Evolutionary conservation across 1,140 invertebrate genomes (phyloP).

Genomic region (Araneus ventricosus): DNA sequence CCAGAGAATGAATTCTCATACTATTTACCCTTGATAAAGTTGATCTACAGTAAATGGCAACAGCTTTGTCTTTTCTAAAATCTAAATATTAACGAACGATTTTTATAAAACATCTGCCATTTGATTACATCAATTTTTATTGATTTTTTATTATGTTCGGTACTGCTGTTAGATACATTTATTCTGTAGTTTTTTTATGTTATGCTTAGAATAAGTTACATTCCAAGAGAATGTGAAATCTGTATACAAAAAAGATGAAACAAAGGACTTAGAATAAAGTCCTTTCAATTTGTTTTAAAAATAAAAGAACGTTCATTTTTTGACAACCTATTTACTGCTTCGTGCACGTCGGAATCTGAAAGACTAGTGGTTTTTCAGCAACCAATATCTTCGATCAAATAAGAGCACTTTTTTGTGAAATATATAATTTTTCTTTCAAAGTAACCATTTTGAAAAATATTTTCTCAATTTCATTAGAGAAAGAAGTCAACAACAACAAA

Average conservation of each 20-base stretch:
- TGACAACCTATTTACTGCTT: slow-evolving; percentile 20
- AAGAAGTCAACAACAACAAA: slow-evolving; percentile 49
- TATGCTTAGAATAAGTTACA: background rate
- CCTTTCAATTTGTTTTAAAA: slow-evolving; percentile 3
- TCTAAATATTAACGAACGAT: slow-evolving; percentile 47
- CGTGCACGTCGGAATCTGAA: slow-evolving; percentile 41
- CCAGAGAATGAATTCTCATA: slow-evolving; percentile 45
- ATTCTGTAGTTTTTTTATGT: background rate
- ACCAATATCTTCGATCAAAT: slow-evolving; percentile 68
- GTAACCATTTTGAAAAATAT: slow-evolving; percentile 40
- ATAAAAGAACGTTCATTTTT: slow-evolving; percentile 50
- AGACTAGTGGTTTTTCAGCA: slow-evolving; percentile 62
- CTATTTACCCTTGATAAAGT: slow-evolving; percentile 56
- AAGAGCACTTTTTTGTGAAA: slow-evolving; percentile 66
- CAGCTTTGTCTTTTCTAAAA: slow-evolving; percentile 52
- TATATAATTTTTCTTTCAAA: slow-evolving; percentile 33
- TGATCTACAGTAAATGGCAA: slow-evolving; percentile 68
- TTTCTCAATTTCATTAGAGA: background rate
- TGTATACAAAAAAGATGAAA: background rate
- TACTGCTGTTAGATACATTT: slow-evolving; percentile 28
- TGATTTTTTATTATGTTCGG: slow-evolving; percentile 20
- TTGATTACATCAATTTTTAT: background rate
- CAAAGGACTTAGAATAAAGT: background rate
- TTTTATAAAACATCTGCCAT: slow-evolving; percentile 43
- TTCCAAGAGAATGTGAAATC: slow-evolving; percentile 21